Evolutionary conservation across 2,888 invertebrate genomes (phyloP), one percentile per base, ranked within the genome.

Genomic region (Flabesymbios commensalis): DNA sequence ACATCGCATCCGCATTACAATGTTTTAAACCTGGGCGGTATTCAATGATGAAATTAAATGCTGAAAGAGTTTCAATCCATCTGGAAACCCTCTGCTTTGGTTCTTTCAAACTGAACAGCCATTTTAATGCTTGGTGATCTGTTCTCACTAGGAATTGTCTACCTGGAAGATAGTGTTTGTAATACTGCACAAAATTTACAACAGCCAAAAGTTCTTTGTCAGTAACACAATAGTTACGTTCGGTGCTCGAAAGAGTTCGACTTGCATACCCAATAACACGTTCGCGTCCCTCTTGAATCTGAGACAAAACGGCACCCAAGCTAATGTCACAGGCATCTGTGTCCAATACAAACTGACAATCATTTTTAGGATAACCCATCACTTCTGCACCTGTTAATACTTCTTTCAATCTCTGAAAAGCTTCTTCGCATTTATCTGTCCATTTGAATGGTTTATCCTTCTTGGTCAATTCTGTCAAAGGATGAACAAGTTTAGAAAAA

Each of bases 121-220:
- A 58, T 41, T 33, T 3, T 7, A 59, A 45, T n/a, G 59, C 39
- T 24, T 39, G 36, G 28, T 59, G 59, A 32, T 59, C 55, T 19
- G 58, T 55, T 14, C 57, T 4, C 14, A 61, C 32, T 24, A 22
- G 19, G 39, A 59, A 45, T 45, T 22, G 17, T 24, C 43, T 19
- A 3, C 61, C 58, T 5, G 19, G 42, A 26, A 61, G 36, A 58
- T 61, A 61, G 45, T 59, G 49, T n/a, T 32, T 61, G 52, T 51
- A 61, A 32, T 61, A 39, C n/a, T 51, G 31, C 5, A 61, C 51
- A 19, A 48, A 59, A 5, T 5, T 10, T 3, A 59, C 42, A 22
- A 59, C 51, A 19, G 61, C 61, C 22, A 42, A 43, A 7, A 59
- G 32, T 26, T 61, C 61, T 19, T 19, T 10, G 7, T 41, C 19